Evolutionary conservation across 1,140 invertebrate genomes (phyloP).

Genomic region (Drosophila navojoa): DNA sequence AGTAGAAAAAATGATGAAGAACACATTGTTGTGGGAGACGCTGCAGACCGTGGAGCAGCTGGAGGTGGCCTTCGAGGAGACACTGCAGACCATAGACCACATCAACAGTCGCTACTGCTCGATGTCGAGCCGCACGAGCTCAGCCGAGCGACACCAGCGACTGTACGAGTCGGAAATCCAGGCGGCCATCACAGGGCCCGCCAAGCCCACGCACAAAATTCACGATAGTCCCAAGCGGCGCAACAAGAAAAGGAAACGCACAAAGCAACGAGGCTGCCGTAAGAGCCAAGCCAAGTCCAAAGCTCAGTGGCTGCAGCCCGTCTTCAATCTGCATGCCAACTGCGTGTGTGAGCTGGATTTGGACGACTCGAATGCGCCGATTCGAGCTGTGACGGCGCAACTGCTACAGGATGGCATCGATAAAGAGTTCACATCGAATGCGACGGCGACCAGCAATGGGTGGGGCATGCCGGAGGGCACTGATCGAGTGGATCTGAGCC

Average conservation of each 20-base stretch:
- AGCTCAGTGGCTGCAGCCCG: neutral
- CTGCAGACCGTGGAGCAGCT: conserved; percentile 47
- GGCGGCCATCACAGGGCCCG: conserved; percentile 43
- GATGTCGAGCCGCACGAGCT: conserved; percentile 24
- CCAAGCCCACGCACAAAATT: conserved; percentile 7
- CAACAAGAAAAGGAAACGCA: conserved; percentile 9
- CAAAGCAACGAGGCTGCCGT: neutral
- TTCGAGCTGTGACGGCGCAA: neutral
- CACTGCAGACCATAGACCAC: conserved; percentile 36
- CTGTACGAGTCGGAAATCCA: conserved; percentile 54
- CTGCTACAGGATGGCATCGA: neutral
- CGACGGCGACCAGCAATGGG: conserved; percentile 13
- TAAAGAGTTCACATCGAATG: too few species aligned
- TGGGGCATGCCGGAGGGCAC: neutral
- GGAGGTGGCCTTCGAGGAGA: conserved; percentile 40
- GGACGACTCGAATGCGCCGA: neutral
- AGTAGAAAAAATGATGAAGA: conserved; percentile 44
- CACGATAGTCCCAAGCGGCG: neutral
- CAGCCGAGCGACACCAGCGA: neutral
- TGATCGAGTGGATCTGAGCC: conserved; percentile 8
- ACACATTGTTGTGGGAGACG: conserved; percentile 34
- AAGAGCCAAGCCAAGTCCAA: neutral
- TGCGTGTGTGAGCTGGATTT: conserved; percentile 21
- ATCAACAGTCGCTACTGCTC: conserved; percentile 46
- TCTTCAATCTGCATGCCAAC: conserved; percentile 2